Conservation (phyloP, 2,113 vertebrate species). For the Psittacula cyanocephala region DNA sequence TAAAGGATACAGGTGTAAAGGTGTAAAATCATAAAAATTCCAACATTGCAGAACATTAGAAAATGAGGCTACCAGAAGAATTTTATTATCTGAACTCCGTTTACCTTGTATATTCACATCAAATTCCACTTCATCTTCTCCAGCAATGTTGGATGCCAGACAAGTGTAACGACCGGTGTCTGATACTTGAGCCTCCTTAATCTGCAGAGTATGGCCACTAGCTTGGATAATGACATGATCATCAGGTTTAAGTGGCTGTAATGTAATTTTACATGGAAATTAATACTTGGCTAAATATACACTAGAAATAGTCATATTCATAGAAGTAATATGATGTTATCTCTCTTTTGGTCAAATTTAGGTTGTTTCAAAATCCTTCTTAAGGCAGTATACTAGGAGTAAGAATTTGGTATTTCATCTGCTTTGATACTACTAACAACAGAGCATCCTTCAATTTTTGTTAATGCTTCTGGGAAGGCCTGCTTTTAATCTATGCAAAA, state of each 20-base stretch:
- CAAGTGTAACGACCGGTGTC: slow-evolving; percentile 95
- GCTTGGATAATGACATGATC: slow-evolving; percentile 79
- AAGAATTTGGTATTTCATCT: not conserved
- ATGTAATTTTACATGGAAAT: slow-evolving; percentile 6
- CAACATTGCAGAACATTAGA: not conserved
- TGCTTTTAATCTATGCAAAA: fast-evolving
- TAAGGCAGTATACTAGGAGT: not conserved
- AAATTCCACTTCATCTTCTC: slow-evolving; percentile 97
- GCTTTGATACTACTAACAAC: not conserved
- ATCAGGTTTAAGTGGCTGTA: slow-evolving; percentile 81
- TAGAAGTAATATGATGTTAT: not conserved
- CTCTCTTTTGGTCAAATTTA: not conserved
- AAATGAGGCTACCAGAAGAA: not conserved
- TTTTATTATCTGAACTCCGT: not conserved
- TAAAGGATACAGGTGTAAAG: not conserved
- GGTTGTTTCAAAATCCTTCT: not conserved
- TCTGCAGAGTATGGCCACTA: slow-evolving; percentile 83
- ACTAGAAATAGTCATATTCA: not conserved
- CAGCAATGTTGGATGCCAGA: slow-evolving; percentile 91
- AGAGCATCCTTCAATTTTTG: not conserved
- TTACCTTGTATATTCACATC: slow-evolving; percentile 99
- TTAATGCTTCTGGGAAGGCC: not conserved
- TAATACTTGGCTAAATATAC: not conserved
- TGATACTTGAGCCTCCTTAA: slow-evolving; percentile 86
- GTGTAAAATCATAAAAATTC: not conserved